Evolutionary conservation across 2,113 vertebrate species (phyloP).

Genomic region (Percopsis transmontana): DNA sequence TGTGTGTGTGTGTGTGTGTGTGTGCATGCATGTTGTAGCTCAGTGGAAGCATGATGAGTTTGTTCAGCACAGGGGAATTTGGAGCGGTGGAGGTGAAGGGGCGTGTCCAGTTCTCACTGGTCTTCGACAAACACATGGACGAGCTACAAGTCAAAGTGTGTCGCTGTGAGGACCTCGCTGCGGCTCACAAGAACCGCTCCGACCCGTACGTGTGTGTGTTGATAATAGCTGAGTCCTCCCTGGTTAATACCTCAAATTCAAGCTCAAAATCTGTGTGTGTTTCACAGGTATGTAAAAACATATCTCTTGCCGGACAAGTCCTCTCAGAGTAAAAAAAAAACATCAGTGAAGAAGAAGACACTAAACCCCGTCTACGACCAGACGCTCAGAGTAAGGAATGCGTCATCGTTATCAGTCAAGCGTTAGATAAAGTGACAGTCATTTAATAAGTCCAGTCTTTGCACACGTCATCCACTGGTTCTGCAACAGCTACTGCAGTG

Average conservation of each 20-base stretch:
- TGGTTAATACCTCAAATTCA: not conserved
- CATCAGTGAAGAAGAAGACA: conserved; percentile 86
- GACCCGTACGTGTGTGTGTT: conserved; percentile 86
- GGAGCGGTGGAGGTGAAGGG: conserved; percentile 84
- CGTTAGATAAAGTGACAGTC: conserved; percentile 2
- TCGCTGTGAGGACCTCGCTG: conserved; percentile 87
- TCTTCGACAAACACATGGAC: conserved; percentile 77
- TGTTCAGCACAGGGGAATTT: conserved; percentile 88
- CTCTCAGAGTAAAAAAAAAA: conserved; percentile 91
- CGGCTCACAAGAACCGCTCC: conserved; percentile 84
- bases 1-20: conserved; percentile 15
- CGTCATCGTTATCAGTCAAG: conserved; percentile 13
- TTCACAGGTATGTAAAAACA: conserved; percentile 90
- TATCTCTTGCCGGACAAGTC: conserved; percentile 95
- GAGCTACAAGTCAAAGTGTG: conserved; percentile 86
- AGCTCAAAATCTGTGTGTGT: conserved; percentile 8
- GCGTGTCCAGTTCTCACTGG: conserved; percentile 85
- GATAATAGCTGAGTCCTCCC: not conserved
- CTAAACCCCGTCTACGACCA: conserved; percentile 92
- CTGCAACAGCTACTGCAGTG: conserved; percentile 1
- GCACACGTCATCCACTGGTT: not conserved
- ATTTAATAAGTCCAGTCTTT: conserved; percentile 6
- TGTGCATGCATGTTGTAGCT: conserved; percentile 72
- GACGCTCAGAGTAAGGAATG: conserved; percentile 82
- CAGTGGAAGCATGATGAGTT: conserved; percentile 90